Conservation (phyloP, 2,113 vertebrate species). For the Onychostoma macrolepis region DNA sequence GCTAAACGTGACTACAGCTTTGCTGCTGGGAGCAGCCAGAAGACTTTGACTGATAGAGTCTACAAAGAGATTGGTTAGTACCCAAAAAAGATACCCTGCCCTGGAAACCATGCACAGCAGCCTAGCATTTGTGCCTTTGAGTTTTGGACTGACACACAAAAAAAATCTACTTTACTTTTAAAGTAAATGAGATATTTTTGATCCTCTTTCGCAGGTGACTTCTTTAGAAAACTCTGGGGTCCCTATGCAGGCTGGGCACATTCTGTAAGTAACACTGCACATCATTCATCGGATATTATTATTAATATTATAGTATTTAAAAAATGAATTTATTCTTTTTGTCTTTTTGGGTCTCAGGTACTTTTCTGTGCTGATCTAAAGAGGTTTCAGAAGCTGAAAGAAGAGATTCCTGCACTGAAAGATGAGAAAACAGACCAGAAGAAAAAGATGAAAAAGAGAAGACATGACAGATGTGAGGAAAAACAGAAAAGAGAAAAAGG, state of each 20-base stretch:
- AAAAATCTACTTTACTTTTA: slow-evolving; percentile 8
- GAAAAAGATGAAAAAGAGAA: background rate
- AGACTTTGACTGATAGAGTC: slow-evolving; percentile 81
- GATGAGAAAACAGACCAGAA: slow-evolving; percentile 50
- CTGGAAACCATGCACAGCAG: background rate
- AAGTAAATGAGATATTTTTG: background rate
- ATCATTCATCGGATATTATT: background rate
- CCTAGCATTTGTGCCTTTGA: background rate
- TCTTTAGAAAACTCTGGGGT: slow-evolving; percentile 91
- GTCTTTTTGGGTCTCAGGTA: slow-evolving; percentile 72
- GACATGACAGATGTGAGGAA: slow-evolving; percentile 13
- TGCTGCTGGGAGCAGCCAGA: slow-evolving; percentile 65
- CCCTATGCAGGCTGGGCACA: slow-evolving; percentile 92
- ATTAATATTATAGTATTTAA: background rate
- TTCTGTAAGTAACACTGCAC: slow-evolving; percentile 80
- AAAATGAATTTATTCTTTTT: background rate
- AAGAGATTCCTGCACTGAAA: slow-evolving; percentile 48
- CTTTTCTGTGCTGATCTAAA: slow-evolving; percentile 90
- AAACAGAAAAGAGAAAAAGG: slow-evolving; percentile 36
- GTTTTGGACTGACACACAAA: background rate
- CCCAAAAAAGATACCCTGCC: background rate
- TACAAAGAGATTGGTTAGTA: slow-evolving; percentile 87
- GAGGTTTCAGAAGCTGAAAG: slow-evolving; percentile 77
- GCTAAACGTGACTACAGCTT: slow-evolving; percentile 84
- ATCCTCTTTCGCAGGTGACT: slow-evolving; percentile 79